Conservation (phyloP, 2,888 invertebrate genomes). For the Hyles lineata region DNA sequence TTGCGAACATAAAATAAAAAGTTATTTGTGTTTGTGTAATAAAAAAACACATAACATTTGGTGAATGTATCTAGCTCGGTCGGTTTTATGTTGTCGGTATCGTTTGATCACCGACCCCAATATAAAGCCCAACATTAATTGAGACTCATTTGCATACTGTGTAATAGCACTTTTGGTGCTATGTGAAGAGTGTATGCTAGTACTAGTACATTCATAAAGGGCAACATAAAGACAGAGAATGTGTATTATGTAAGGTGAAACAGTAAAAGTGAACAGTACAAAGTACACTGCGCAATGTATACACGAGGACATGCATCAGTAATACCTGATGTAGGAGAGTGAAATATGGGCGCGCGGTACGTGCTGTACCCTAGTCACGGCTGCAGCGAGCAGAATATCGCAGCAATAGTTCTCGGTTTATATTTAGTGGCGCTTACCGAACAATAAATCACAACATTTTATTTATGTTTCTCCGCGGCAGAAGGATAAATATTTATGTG, state of each 20-base stretch:
- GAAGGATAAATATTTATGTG: neutral
- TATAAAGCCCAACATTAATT: neutral
- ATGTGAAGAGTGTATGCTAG: neutral
- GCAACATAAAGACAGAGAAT: neutral
- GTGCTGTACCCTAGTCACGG: too few relatives aligned
- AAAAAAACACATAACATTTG: slow-evolving; percentile 10
- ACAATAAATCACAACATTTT: neutral
- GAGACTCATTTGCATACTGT: neutral
- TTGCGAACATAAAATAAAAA: slow-evolving; percentile 15
- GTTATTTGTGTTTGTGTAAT: neutral
- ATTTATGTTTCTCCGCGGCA: neutral
- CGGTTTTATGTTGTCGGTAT: neutral
- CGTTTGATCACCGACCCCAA: neutral
- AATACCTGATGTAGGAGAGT: too few relatives aligned
- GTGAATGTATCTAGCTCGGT: neutral
- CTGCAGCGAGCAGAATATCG: too few relatives aligned
- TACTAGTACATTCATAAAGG: neutral
- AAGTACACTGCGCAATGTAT: too few relatives aligned
- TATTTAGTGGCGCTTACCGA: neutral
- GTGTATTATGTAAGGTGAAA: neutral
- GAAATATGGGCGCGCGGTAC: too few relatives aligned
- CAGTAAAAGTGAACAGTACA: too few relatives aligned
- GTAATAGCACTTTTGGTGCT: neutral
- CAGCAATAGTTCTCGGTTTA: neutral
- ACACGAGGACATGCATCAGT: too few relatives aligned